phyloP scores from a whole-genome alignment of 64 coral and sea anemone genomes.

The Acropora tenuis region DNA sequence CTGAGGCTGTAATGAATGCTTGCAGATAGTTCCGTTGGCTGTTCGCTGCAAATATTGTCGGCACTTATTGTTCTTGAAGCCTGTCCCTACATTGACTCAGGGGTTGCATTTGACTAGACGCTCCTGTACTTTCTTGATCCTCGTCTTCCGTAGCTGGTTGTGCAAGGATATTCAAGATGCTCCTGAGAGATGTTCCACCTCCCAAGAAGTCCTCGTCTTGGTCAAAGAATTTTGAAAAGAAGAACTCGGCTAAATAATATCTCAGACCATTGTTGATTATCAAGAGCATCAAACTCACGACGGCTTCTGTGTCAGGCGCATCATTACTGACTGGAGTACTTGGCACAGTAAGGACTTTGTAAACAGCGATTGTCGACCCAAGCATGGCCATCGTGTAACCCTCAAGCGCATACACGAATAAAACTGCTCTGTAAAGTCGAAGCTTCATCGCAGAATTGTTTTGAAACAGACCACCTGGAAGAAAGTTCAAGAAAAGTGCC shows the following conservation, averaged over 20 bases:
- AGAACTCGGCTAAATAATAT: constrained; percentile 16
- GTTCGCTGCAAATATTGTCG: not conserved
- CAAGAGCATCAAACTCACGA: constrained; percentile 5
- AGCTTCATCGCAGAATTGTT: not conserved
- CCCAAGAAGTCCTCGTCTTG: not conserved
- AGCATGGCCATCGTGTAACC: constrained; percentile 10
- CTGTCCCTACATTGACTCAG: not conserved
- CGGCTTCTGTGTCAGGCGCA: not conserved
- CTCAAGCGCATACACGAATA: not conserved
- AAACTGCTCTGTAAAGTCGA: not conserved
- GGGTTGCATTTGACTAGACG: not conserved
- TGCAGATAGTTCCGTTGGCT: constrained; percentile 6
- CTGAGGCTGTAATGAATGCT: not conserved
- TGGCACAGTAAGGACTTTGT: constrained; percentile 4
- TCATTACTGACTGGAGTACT: not conserved
- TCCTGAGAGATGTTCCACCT: not conserved
- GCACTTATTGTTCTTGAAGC: not conserved
- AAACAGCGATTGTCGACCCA: not conserved
- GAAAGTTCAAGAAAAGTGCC: not conserved
- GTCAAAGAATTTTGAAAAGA: not conserved
- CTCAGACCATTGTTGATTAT: constrained; percentile 18
- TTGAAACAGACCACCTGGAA: constrained; percentile 2
- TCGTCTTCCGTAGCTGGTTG: not conserved
- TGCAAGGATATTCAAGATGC: not conserved
- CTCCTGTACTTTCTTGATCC: not conserved